Base-by-base conservation (phyloP, 2,113 vertebrate species). In the Conger conger region DNA sequence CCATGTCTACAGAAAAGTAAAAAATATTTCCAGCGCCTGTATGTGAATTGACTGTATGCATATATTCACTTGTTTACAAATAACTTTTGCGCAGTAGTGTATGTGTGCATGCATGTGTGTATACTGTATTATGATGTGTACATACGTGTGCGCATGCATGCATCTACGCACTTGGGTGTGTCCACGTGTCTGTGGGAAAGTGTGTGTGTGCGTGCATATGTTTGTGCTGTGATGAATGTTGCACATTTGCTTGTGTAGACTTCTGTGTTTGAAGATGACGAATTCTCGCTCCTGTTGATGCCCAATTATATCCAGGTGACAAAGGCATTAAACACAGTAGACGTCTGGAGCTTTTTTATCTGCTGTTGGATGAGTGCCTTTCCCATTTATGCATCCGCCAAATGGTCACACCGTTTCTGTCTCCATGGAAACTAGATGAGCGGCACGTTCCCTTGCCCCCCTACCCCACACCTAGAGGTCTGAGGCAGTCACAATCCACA, bases 381-480 rank as follows among this genome's bases (percentile, higher is more conserved):
- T 73, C 80, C 16, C 33, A 8, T 18, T 82, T 36, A 27, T 36
- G 20, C 50, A 33, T 33, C 30, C 45, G 45, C 50, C 54, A 82
- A 82, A 35, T 42, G 54, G 54, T 82, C 33, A 17, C 54, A 36
- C 33, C 27, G 80, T 33, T 60, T 30, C 35, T 35, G 50, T 82
- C 50, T 53, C 80, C 80, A 82, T 82, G 80, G 80, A 82, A 82
- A 82, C 80, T 82, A 18, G 33, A 16, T 27, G 54, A 37, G 50
- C 53, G 53, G 3, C 45, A 42, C 54, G 33, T 82, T 82, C 50
- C 80, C 33, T 60, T 30, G 53, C 54, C 50, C 50, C n/a, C 42
- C 42, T 50, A 50, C 79, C 77, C 36, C 36, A 30, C n/a, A 17
- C 53, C 2, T 53, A 20, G 45, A 57, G 53, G 33, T 82, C 53